Conservation (phyloP, 2,888 invertebrate species). For the Himalopsyche anomala region DNA sequence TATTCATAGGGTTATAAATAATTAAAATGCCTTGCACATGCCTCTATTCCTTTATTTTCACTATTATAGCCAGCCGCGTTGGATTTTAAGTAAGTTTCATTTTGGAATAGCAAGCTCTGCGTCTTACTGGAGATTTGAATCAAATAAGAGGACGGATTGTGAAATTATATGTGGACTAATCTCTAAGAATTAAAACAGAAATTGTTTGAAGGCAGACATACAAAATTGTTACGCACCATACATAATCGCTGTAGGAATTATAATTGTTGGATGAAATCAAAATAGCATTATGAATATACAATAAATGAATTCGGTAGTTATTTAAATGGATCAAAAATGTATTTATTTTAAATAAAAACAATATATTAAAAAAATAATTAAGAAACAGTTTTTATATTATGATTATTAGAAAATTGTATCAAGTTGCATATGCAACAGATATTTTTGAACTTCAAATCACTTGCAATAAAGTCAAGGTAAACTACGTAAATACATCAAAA, state of each 20-base stretch:
- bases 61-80: conserved; percentile 37
- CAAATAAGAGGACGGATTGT: conserved; percentile 38
- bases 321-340: no score
- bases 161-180: conserved; percentile 36
- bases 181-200: conserved; percentile 32
- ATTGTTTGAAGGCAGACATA: conserved; percentile 14
- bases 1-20: neutral
- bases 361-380: no score
- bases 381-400: no score
- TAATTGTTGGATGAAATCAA: neutral
- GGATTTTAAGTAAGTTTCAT: conserved; percentile 42
- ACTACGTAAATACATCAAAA: no score
- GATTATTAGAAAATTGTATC: no score
- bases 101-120: conserved; percentile 35
- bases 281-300: neutral
- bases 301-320: neutral
- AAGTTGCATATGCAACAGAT: no score
- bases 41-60: conserved; percentile 24
- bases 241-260: neutral
- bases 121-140: conserved; percentile 43
- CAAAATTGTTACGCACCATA: neutral
- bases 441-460: no score
- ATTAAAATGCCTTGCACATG: neutral
- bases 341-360: no score
- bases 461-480: no score